Conservation (phyloP, 1,140 invertebrate species). For the Drosophila pectinifera region DNA sequence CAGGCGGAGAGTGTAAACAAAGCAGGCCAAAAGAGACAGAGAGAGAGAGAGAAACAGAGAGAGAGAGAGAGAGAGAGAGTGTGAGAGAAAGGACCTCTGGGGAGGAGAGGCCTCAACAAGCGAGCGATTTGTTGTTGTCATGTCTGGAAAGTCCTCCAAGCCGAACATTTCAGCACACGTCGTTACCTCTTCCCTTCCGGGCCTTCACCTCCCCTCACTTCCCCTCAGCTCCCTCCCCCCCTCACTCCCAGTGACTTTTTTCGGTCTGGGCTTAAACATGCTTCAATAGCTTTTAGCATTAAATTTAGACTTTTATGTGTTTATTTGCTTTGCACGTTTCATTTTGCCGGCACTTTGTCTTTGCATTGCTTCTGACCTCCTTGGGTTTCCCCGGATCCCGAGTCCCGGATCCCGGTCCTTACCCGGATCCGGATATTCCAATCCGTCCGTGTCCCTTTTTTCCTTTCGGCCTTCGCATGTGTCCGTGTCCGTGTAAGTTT, state of each 20-base stretch:
- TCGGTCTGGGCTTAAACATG: constrained; percentile 59
- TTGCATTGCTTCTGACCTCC: constrained; percentile 36
- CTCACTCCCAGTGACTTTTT: not conserved
- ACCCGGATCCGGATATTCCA: not conserved
- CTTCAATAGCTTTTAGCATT: constrained; percentile 78
- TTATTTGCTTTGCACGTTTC: constrained; percentile 80
- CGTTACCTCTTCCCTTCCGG: constrained; percentile 24
- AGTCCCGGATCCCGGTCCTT: no score
- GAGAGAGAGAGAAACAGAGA: not conserved
- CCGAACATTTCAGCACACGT: constrained; percentile 49
- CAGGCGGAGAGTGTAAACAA: constrained; percentile 15
- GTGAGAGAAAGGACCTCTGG: constrained; percentile 18
- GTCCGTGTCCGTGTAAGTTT: constrained; percentile 59
- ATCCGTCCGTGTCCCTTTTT: constrained; percentile 20
- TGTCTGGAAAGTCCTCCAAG: constrained; percentile 37
- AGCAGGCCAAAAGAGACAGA: constrained; percentile 5
- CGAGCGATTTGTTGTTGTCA: constrained; percentile 56
- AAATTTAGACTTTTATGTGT: constrained; percentile 81
- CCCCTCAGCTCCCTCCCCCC: no score
- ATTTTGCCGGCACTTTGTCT: constrained; percentile 67
- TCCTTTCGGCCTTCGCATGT: constrained; percentile 22
- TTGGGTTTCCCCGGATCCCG: no score
- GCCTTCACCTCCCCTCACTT: not conserved
- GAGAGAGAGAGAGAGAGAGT: constrained; percentile 11
- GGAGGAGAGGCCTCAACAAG: constrained; percentile 51